Evolutionary conservation across 2,113 vertebrate species (phyloP).

Genomic region (Cyprinodon brontotheroides): DNA sequence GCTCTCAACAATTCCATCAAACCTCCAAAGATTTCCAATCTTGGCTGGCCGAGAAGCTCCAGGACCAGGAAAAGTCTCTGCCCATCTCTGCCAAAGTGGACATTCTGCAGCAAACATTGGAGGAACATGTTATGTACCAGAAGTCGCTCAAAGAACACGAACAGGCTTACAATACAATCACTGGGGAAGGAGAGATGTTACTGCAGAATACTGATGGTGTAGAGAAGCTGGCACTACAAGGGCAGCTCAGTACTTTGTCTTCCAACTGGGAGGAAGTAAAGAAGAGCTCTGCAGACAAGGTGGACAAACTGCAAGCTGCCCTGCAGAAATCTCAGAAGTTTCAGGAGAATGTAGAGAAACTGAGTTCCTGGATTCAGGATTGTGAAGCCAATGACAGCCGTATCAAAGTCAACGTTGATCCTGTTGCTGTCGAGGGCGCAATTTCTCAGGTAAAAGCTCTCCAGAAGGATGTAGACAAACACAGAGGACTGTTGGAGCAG

Average conservation of each 20-base stretch:
- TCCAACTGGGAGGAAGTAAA: constrained; percentile 90
- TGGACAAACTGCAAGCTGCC: constrained; percentile 83
- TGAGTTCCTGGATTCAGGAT: constrained; percentile 87
- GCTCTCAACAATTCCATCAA: constrained; percentile 94
- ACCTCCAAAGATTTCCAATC: constrained; percentile 91
- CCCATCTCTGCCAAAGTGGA: constrained; percentile 85
- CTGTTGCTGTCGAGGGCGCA: constrained; percentile 81
- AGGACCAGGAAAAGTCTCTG: constrained; percentile 78
- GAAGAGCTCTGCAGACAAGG: constrained; percentile 81
- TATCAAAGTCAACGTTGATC: constrained; percentile 82
- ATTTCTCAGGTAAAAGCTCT: constrained; percentile 84
- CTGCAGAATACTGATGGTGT: constrained; percentile 89
- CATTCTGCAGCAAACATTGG: constrained; percentile 81
- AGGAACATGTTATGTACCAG: constrained; percentile 84
- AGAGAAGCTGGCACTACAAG: constrained; percentile 87
- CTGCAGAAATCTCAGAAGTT: constrained; percentile 87
- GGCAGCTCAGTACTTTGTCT: constrained; percentile 84
- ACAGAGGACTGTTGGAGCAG: constrained; percentile 86
- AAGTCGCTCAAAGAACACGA: constrained; percentile 77
- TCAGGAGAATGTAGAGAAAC: constrained; percentile 84
- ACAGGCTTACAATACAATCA: constrained; percentile 83
- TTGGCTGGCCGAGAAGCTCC: constrained; percentile 87
- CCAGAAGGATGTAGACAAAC: constrained; percentile 93
- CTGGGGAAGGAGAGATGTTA: constrained; percentile 88
- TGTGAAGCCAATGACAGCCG: constrained; percentile 79